Conservation (phyloP, 2,797 vertebrate species). For the Lagocephalus sceleratus region DNA sequence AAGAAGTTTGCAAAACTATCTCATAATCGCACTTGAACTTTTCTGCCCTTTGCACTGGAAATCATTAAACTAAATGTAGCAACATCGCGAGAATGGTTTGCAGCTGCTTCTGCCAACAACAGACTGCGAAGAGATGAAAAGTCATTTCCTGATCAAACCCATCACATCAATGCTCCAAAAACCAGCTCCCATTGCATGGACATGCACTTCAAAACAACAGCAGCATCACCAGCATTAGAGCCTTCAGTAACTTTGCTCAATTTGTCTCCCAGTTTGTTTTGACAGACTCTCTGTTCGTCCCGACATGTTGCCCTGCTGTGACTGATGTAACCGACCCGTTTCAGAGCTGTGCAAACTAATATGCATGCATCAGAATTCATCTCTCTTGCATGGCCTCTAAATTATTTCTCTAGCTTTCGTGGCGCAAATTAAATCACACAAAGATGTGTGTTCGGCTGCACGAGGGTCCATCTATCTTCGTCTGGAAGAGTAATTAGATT, state of each 20-base stretch:
- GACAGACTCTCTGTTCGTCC: constrained; percentile 51
- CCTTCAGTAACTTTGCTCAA: constrained; percentile 50
- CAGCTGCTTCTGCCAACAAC: too few relatives aligned
- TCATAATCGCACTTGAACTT: too few relatives aligned
- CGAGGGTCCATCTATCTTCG: constrained; percentile 66
- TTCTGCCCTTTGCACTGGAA: too few relatives aligned
- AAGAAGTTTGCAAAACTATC: too few relatives aligned
- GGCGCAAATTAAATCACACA: constrained; percentile 63
- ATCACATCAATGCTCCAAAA: too few relatives aligned
- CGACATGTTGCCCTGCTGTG: constrained; percentile 47
- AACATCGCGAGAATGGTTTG: too few relatives aligned
- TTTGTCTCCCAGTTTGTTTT: constrained; percentile 55
- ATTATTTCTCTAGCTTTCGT: constrained; percentile 73
- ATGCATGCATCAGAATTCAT: constrained; percentile 59
- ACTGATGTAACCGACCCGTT: constrained; percentile 64
- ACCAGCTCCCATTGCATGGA: too few relatives aligned
- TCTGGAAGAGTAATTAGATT: constrained; percentile 67
- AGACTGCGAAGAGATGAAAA: too few relatives aligned
- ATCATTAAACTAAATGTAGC: too few relatives aligned
- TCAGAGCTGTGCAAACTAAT: constrained; percentile 56
- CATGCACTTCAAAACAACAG: neutral
- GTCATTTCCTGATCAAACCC: too few relatives aligned
- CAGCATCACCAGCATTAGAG: constrained; percentile 42
- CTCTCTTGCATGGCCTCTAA: constrained; percentile 57
- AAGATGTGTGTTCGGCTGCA: constrained; percentile 55